Conservation (phyloP, 2,888 invertebrate genomes). For the Apodemia duryi region DNA sequence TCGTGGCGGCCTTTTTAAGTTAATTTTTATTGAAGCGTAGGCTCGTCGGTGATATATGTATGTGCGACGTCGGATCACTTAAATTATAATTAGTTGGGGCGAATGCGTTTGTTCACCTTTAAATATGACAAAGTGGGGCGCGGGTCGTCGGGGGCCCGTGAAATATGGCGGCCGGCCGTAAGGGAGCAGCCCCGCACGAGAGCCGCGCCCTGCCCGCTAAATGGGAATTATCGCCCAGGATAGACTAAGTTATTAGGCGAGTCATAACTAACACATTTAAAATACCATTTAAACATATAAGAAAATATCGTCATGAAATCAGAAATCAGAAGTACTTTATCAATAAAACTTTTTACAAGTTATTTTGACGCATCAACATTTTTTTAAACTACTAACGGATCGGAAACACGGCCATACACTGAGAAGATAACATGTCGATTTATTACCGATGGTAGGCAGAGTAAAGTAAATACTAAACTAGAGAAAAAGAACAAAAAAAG, state of each 20-base stretch:
- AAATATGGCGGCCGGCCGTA: constrained; percentile 2
- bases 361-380: too few relatives aligned
- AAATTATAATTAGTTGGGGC: constrained; percentile 10
- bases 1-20: background rate
- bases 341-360: too few relatives aligned
- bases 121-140: constrained; percentile 8
- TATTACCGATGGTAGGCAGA: too few relatives aligned
- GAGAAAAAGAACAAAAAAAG: too few relatives aligned
- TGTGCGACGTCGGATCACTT: constrained; percentile 5
- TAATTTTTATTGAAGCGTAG: constrained; percentile 1
- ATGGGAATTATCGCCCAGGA: background rate
- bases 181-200: constrained; percentile 7
- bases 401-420: too few relatives aligned
- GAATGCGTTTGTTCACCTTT: constrained; percentile 5
- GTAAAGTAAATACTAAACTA: too few relatives aligned
- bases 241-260: background rate
- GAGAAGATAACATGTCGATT: too few relatives aligned
- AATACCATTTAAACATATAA: background rate
- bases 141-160: background rate
- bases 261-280: background rate
- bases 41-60: background rate
- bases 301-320: too few relatives aligned
- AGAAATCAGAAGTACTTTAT: too few relatives aligned
- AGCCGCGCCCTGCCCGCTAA: background rate
- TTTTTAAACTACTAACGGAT: too few relatives aligned